Evolutionary conservation across 2,888 invertebrate species (phyloP).

Genomic region (Drosophila mayaguana): DNA sequence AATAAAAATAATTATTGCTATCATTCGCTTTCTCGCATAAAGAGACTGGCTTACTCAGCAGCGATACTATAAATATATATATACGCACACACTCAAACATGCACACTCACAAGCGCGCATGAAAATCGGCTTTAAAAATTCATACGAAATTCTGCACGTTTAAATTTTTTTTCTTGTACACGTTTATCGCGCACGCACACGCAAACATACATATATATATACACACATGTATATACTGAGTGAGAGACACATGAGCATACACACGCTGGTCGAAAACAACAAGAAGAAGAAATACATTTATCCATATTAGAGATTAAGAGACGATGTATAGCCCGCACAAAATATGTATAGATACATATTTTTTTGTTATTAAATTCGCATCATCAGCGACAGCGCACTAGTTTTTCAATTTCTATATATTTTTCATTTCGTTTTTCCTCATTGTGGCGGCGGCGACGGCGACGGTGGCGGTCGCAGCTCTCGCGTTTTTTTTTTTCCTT

Average conservation of each 20-base stretch:
- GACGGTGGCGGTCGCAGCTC: constrained; percentile 63
- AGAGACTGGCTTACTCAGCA: constrained; percentile 20
- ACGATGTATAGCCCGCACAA: constrained; percentile 44
- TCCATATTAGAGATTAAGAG: constrained; percentile 33
- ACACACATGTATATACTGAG: constrained; percentile 11
- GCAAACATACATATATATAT: constrained; percentile 26
- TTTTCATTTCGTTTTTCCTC: constrained; percentile 57
- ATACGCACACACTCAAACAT: constrained; percentile 21
- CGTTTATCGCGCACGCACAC: constrained; percentile 66
- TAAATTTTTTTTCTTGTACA: constrained; percentile 68
- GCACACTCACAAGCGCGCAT: constrained; percentile 18
- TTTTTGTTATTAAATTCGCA: constrained; percentile 49
- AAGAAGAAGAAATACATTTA: constrained; percentile 51
- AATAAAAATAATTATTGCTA: constrained; percentile 33
- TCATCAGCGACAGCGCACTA: constrained; percentile 56
- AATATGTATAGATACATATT: constrained; percentile 38
- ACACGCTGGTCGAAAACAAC: constrained; percentile 57
- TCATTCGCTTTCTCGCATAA: constrained; percentile 22
- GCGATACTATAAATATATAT: constrained; percentile 32
- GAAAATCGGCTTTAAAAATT: constrained; percentile 72
- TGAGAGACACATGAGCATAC: constrained; percentile 33
- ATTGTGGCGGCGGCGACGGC: constrained; percentile 64
- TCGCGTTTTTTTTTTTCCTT: constrained; percentile 30
- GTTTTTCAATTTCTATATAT: constrained; percentile 45
- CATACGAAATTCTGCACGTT: constrained; percentile 74